Percentiles rank a stretch among this genome's conserved stretches.
Conservation (phyloP, 2,888 invertebrate genomes). For the Abrostola triplasia region DNA sequence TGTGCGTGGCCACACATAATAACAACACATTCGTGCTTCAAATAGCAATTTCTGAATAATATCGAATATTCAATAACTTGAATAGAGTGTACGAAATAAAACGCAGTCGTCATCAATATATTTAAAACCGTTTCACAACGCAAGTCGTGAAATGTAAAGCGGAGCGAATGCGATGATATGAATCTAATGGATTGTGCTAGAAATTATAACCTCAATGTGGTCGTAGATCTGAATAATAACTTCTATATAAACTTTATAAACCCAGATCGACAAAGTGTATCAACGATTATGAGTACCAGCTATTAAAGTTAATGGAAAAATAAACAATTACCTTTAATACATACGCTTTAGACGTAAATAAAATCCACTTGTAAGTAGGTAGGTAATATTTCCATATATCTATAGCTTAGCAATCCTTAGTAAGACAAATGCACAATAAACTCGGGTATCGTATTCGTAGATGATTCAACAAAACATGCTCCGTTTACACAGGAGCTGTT, state of each 20-base stretch:
- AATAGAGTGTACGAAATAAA: slow-evolving; percentile 33
- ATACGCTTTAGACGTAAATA: too few species aligned
- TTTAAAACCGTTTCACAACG: slow-evolving; percentile 10
- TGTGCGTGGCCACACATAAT: slow-evolving; percentile 67
- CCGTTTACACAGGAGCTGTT: slow-evolving; percentile 51
- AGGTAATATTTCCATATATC: slow-evolving; percentile 1
- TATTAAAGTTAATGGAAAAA: too few species aligned
- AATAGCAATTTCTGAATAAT: slow-evolving; percentile 39
- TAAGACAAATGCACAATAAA: slow-evolving; percentile 28
- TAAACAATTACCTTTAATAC: too few species aligned
- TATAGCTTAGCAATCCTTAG: slow-evolving; percentile 29
- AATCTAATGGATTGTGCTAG: neutral
- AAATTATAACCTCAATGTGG: neutral
- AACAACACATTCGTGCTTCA: slow-evolving; percentile 29
- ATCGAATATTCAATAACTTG: slow-evolving; percentile 35
- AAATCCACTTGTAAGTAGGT: too few species aligned
- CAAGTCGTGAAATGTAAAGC: slow-evolving; percentile 11
- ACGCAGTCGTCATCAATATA: slow-evolving; percentile 27
- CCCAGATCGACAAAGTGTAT: too few species aligned
- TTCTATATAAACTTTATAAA: neutral
- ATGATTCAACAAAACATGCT: slow-evolving; percentile 57
- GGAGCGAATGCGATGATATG: slow-evolving; percentile 10
- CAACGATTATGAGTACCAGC: too few species aligned
- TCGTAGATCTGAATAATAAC: neutral
- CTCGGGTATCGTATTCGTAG: slow-evolving; percentile 50